Evolutionary conservation across 2,797 vertebrate species (phyloP).

Genomic region (Tragelaphus oryx): DNA sequence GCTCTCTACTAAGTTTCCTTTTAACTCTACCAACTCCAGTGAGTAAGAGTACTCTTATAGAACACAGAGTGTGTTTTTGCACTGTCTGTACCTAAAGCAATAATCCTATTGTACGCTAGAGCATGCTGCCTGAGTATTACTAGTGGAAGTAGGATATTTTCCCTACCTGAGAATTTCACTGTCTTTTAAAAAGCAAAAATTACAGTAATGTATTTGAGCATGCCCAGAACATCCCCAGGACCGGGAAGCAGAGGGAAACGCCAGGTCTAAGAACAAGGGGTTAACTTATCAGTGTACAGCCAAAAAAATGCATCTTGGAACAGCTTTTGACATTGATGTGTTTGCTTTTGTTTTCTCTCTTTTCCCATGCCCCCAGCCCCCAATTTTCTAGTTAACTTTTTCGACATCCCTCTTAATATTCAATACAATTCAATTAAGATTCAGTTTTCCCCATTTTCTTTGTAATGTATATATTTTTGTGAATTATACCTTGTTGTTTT

Average conservation of each 20-base stretch:
- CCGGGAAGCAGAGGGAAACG: slow-evolving; percentile 40
- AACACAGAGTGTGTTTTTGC: slow-evolving; percentile 76
- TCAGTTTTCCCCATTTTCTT: slow-evolving; percentile 55
- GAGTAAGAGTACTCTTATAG: slow-evolving; percentile 71
- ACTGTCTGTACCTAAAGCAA: slow-evolving; percentile 86
- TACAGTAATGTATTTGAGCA: slow-evolving; percentile 70
- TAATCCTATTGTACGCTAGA: slow-evolving; percentile 83
- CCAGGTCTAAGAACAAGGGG: slow-evolving; percentile 57
- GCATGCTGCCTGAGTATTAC: slow-evolving; percentile 78
- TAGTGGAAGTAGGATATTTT: slow-evolving; percentile 73
- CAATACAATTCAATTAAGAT: slow-evolving; percentile 54
- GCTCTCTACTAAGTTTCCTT: slow-evolving; percentile 79
- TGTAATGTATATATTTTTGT: slow-evolving; percentile 80
- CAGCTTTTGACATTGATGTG: slow-evolving; percentile 41
- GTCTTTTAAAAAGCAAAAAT: slow-evolving; percentile 55
- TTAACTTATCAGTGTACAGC: slow-evolving; percentile 50
- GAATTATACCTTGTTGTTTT: slow-evolving; percentile 76
- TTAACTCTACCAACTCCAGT: slow-evolving; percentile 65
- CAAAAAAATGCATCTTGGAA: slow-evolving; percentile 63
- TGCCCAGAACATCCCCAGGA: slow-evolving; percentile 71
- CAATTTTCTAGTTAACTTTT: slow-evolving; percentile 70
- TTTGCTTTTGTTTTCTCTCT: slow-evolving; percentile 58
- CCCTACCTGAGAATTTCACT: slow-evolving; percentile 69
- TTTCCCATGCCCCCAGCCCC: neutral
- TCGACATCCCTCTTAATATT: slow-evolving; percentile 63